phyloP scores from a whole-genome alignment of 1,140 invertebrate genomes.

The Zaprionus vittiger region DNA sequence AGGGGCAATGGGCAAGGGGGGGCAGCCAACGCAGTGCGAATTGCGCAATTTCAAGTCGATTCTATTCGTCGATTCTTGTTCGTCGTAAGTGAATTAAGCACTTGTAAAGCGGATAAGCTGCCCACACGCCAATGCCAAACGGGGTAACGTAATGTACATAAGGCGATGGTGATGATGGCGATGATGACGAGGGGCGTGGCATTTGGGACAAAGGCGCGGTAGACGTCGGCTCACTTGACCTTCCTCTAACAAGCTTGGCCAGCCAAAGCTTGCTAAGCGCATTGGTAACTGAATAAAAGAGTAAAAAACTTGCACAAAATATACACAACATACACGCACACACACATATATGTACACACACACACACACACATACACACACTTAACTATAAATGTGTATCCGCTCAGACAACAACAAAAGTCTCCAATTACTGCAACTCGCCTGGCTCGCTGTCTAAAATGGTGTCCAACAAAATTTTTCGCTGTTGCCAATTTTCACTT shows the following conservation, averaged over 20 bases:
- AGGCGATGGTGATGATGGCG: neutral
- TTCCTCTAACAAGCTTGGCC: conserved; percentile 42
- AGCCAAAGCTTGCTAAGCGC: conserved; percentile 17
- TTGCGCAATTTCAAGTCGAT: conserved; percentile 63
- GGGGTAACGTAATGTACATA: conserved; percentile 14
- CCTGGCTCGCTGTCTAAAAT: conserved; percentile 39
- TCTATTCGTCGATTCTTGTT: conserved; percentile 50
- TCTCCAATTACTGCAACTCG: conserved; percentile 74
- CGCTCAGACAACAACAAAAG: conserved; percentile 45
- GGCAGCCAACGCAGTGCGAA: conserved; percentile 33
- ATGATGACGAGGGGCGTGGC: conserved; percentile 23
- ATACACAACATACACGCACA: conserved; percentile 9
- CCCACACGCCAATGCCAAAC: conserved; percentile 56
- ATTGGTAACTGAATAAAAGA: conserved; percentile 33
- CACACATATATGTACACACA: conserved; percentile 20
- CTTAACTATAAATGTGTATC: conserved; percentile 8
- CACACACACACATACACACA: conserved; percentile 13
- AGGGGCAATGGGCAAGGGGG: neutral
- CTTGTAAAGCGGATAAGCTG: conserved; percentile 77
- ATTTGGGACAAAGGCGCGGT: conserved; percentile 20
- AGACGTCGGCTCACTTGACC: conserved; percentile 62
- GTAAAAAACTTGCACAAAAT: conserved; percentile 13
- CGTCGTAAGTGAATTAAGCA: conserved; percentile 71
- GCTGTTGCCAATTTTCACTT: conserved; percentile 14
- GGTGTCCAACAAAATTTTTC: conserved; percentile 42